Conservation (phyloP, 2,113 vertebrate genomes). For the Polyodon spathula region DNA sequence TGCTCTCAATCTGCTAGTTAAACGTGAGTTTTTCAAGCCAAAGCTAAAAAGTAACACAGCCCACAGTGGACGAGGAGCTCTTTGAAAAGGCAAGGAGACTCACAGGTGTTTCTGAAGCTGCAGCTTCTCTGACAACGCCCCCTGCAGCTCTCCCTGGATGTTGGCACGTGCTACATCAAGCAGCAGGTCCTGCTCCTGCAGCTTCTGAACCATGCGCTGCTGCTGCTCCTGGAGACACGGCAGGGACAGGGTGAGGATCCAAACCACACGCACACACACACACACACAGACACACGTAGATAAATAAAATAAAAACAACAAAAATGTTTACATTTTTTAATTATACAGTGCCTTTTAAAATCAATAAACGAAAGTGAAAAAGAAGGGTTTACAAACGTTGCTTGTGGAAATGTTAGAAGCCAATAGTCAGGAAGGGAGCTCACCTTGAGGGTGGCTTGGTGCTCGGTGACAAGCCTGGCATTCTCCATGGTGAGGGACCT, state of each 20-base stretch:
- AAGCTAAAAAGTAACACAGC: too few species aligned
- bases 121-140: conserved; percentile 38
- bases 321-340: too few species aligned
- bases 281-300: background rate
- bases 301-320: too few species aligned
- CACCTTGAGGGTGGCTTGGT: conserved; percentile 47
- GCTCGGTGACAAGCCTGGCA: conserved; percentile 36
- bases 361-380: too few species aligned
- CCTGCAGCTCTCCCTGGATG: conserved; percentile 43
- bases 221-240: conserved; percentile 44
- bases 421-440: background rate
- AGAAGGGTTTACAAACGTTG: too few species aligned
- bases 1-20: too few species aligned
- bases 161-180: conserved; percentile 43
- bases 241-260: background rate
- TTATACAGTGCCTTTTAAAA: too few species aligned
- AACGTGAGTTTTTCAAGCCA: too few species aligned
- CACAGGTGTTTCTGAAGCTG: conserved; percentile 51
- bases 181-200: conserved; percentile 50
- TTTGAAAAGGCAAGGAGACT: conserved; percentile 25
- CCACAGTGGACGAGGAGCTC: too few species aligned
- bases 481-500: conserved; percentile 42
- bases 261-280: background rate
- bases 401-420: background rate
- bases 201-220: conserved; percentile 37